phyloP scores from a whole-genome alignment of 2,797 vertebrate species.

The Macroramphosus scolopax region DNA sequence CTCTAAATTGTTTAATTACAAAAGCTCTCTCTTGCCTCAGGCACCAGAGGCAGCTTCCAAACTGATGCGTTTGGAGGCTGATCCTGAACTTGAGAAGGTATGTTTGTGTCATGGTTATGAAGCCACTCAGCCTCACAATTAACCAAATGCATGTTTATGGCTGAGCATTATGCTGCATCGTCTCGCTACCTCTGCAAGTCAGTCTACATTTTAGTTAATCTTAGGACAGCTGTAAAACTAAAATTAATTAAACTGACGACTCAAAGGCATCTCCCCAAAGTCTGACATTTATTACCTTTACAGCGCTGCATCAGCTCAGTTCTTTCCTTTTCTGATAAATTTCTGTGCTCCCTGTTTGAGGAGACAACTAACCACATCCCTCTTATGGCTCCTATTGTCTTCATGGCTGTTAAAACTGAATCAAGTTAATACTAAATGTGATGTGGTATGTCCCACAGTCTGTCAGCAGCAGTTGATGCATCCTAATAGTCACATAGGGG shows the following conservation, averaged over 20 bases:
- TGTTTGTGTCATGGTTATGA: slow-evolving; percentile 38
- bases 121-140: slow-evolving; percentile 14
- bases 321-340: slow-evolving; percentile 2
- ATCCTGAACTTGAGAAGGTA: slow-evolving; percentile 78
- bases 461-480: neutral
- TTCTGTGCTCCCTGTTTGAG: slow-evolving; percentile 17
- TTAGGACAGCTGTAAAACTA: too few relatives aligned
- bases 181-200: too few relatives aligned
- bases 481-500: neutral
- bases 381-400: slow-evolving; percentile 1
- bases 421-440: too few relatives aligned
- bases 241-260: neutral
- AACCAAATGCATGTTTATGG: slow-evolving; percentile 45
- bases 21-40: slow-evolving; percentile 75
- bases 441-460: neutral
- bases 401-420: slow-evolving; percentile 4
- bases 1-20: slow-evolving; percentile 69
- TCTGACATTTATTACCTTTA: neutral
- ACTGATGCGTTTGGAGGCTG: slow-evolving; percentile 75
- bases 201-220: too few relatives aligned
- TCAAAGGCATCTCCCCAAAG: neutral
- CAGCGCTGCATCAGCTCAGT: neutral
- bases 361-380: slow-evolving; percentile 43
- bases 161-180: too few relatives aligned
- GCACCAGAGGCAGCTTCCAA: slow-evolving; percentile 79